phyloP scores from a whole-genome alignment of 2,888 invertebrate genomes.

The Pherbina coryleti region DNA sequence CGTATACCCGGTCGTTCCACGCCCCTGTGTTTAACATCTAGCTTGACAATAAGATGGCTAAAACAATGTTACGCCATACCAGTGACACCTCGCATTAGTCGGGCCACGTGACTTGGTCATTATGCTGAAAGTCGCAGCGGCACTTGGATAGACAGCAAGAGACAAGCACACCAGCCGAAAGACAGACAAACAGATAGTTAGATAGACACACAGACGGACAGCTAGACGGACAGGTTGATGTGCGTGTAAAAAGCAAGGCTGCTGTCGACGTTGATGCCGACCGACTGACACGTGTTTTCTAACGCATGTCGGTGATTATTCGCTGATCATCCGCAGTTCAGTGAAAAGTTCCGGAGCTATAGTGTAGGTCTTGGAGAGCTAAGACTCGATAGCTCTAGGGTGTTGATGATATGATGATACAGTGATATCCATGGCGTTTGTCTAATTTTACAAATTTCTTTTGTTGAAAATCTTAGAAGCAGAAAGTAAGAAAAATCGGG shows the following conservation, averaged over 20 bases:
- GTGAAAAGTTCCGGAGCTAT: neutral
- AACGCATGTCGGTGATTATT: slow-evolving; percentile 35
- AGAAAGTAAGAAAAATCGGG: no score
- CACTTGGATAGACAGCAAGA: slow-evolving; percentile 2
- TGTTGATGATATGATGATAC: neutral
- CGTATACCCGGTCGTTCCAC: neutral
- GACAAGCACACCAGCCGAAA: neutral
- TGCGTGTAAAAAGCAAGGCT: slow-evolving; percentile 11
- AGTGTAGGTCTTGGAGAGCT: no score
- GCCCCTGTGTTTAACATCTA: slow-evolving; percentile 10
- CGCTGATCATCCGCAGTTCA: slow-evolving; percentile 34
- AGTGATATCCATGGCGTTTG: neutral
- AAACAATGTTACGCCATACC: slow-evolving; percentile 48
- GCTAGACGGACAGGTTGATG: slow-evolving; percentile 10
- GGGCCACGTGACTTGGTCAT: slow-evolving; percentile 65
- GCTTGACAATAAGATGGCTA: slow-evolving; percentile 55
- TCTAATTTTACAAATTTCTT: neutral
- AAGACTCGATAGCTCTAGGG: no score
- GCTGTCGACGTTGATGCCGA: neutral
- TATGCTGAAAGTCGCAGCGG: slow-evolving; percentile 56
- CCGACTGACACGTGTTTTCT: slow-evolving; percentile 19
- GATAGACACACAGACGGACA: neutral
- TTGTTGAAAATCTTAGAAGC: neutral
- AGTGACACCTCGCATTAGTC: slow-evolving; percentile 43
- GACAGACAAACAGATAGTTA: slow-evolving; percentile 10